phyloP scores from a whole-genome alignment of 2,113 vertebrate species.

The Ceyx cyanopectus region DNA sequence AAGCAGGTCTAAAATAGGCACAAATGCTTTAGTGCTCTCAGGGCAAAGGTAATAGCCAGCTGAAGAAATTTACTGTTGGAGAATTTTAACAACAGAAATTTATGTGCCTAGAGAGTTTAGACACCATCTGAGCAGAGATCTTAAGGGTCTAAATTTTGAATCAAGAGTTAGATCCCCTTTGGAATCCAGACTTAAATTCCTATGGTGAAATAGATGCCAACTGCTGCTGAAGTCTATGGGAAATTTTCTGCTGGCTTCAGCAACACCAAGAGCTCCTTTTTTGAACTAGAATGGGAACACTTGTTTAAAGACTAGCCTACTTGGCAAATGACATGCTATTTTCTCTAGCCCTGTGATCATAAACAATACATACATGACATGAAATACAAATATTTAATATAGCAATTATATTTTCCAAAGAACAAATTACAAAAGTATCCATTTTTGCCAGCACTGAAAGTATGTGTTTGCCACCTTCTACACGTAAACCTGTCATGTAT shows the following conservation, averaged over 20 bases:
- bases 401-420: background rate
- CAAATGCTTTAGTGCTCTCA: background rate
- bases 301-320: background rate
- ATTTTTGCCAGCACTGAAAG: background rate
- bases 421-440: background rate
- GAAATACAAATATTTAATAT: background rate
- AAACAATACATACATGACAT: background rate
- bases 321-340: background rate
- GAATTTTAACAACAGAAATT: background rate
- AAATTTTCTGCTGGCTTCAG: conserved; percentile 8
- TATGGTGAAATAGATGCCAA: conserved; percentile 9
- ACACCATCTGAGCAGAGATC: background rate
- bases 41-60: background rate
- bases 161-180: background rate
- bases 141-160: conserved; percentile 1
- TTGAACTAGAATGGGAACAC: background rate
- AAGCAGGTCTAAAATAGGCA: background rate
- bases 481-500: background rate
- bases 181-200: background rate
- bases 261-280: background rate
- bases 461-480: background rate
- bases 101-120: conserved; percentile 1
- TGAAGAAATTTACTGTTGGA: background rate
- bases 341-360: background rate
- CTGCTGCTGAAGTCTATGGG: background rate